These are phyloP conservation scores for Synaphobranchus kaupii DNA, from an alignment of 2,797 vertebrate genomes.

Conservation along the genomic window DNA sequence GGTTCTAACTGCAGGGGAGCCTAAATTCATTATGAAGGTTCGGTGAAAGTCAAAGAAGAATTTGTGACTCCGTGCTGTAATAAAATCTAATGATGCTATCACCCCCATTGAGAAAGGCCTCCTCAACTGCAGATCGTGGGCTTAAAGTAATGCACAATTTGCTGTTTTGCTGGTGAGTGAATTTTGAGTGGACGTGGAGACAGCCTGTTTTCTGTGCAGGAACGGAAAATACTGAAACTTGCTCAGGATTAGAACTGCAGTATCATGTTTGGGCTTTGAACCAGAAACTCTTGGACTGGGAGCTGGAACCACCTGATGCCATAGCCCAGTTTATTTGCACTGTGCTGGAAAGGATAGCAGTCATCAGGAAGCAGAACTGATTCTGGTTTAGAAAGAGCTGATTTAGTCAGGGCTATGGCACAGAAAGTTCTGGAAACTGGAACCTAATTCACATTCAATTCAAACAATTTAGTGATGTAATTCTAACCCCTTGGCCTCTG, in stretches of 20 bases:
- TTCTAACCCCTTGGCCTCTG: constrained; percentile 30
- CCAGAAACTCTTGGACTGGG: neutral
- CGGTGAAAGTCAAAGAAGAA: neutral
- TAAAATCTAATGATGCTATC: neutral
- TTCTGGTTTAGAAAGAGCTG: neutral
- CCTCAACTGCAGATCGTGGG: neutral
- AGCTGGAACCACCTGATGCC: neutral
- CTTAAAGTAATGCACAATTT: neutral
- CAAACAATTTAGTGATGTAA: constrained; percentile 18
- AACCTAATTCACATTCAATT: neutral
- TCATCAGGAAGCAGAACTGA: neutral
- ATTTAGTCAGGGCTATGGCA: neutral
- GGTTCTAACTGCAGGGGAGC: neutral
- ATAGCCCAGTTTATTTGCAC: neutral
- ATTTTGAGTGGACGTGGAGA: neutral
- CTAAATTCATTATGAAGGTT: neutral
- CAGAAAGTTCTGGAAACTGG: neutral
- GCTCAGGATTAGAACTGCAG: neutral
- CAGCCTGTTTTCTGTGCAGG: neutral
- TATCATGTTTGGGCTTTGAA: neutral
- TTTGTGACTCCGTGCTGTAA: neutral
- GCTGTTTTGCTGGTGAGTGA: neutral
- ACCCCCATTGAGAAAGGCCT: neutral
- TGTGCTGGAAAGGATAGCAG: neutral
- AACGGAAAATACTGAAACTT: neutral